Evolutionary conservation across 2,113 vertebrate species (phyloP), one percentile per base, ranked within the genome.

Genomic region (Atlantisia rogersi): DNA sequence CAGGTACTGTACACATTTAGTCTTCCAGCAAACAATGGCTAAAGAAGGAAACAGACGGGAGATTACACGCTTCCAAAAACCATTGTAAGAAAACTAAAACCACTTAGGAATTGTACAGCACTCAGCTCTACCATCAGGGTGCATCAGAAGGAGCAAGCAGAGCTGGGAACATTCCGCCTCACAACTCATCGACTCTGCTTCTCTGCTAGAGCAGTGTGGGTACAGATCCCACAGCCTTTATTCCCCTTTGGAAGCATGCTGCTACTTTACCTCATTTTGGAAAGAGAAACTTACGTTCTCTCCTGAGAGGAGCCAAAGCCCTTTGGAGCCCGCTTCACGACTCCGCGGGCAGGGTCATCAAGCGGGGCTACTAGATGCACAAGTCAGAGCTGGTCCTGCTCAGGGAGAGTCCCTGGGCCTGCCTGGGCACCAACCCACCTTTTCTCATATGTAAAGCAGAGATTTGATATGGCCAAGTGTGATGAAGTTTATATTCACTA

Each of bases 251-350:
- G 46, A 60, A 64, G 35, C 48, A 39, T 2, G 0, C 10, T 24
- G 39, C 39, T 76, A 21, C 44, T 42, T 48, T 48, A 42, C 16
- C 9, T 12, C 2, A 1, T 6, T 58, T 90, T 82, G 40, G 16
- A 40, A 71, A 42, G 29, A 65, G 14, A 42, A 60, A 5, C 6
- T 15, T 65, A 18, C 6, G 44, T 46, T 20, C 21, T 39, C 16
- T 35, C 32, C 11, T 6, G 5, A 62, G 56, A 15, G 2, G 18
- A 82, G 17, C 6, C 17, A 42, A 63, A 46, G 3, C 11, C 13
- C 25, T 56, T 48, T 58, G 12, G 15, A 52, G 58, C 24, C 44
- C 1, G 0, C 64, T 22, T 16, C 4, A 1, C 2, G 6, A 14
- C 58, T 75, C 28, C 75, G 5, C n/a, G 17, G 46, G 25, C 62